Evolutionary conservation across 2,888 invertebrate species (phyloP), one percentile per base, ranked within the genome.

Genomic region (Polydrusus pterygomalis): DNA sequence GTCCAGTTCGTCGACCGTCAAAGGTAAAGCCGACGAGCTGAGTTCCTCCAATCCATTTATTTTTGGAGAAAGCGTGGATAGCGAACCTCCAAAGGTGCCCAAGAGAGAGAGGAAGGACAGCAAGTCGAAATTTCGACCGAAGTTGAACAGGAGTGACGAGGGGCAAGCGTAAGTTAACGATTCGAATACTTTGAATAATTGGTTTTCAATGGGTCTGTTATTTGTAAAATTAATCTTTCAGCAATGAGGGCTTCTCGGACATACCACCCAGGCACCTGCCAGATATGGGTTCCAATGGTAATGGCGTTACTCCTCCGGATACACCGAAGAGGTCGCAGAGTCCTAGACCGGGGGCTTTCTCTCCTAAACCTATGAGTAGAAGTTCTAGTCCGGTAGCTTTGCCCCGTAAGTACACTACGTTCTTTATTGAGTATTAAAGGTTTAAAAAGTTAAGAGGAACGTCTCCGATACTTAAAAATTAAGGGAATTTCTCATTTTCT

Each of bases 251-350:
- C 10, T 72, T 74, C 20, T 65, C 68, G 10, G 80, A 80, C 43
- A 93, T 91, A 0, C 91, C 67, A 38, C 43, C 70, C 13, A 70
- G 68, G 38, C 38, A 76, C 38, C 18, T 77, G n/a, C 84, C 93
- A 0, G 94, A 94, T 63, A 58, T 62, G n/a, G 79, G 85, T 62
- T 92, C 92, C n/a, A 95, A 95, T 87, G 95, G 94, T 1, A 95
- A 95, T 85, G 93, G 93, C 40, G 90, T 91, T 0, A 94, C 93
- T 0, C 93, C 93, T 7, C 92, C 93, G 3, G 91, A 92, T 60
- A 93, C 93, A 0, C 92, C 93, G 6, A 89, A 90, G 65, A 83
- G 89, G 79, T 89, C 89, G 74, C 89, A 88, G 40, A 90, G 90
- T 77, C 90, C 90, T 7, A 88, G 89, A 80, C 87, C 87, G 81